These are phyloP conservation scores for Danaus chrysippus DNA, from an alignment of 2,888 invertebrate species.

Conservation along the genomic window DNA sequence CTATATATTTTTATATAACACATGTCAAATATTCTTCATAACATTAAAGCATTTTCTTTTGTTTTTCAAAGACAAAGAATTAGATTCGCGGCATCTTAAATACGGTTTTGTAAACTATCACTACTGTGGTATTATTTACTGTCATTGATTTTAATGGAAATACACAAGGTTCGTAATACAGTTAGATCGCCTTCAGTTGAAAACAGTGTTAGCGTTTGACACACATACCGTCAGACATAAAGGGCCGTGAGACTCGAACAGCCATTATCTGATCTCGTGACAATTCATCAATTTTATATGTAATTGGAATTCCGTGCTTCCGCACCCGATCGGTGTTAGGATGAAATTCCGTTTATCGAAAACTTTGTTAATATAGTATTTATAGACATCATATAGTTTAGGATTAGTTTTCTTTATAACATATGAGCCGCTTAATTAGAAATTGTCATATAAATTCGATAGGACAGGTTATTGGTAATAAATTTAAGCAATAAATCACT, in stretches of 20 bases:
- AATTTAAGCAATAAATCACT: too few species aligned
- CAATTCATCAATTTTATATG: conserved; percentile 29
- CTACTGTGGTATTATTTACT: not conserved
- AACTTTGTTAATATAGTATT: not conserved
- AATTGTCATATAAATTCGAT: too few species aligned
- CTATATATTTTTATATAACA: too few species aligned
- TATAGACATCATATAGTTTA: not conserved
- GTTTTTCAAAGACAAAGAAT: too few species aligned
- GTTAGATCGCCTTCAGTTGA: conserved; percentile 25
- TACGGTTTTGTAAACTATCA: not conserved
- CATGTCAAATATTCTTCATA: too few species aligned
- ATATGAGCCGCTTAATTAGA: too few species aligned
- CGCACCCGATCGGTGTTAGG: not conserved
- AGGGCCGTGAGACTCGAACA: conserved; percentile 58
- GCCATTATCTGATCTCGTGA: conserved; percentile 40
- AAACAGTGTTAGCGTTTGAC: conserved; percentile 61
- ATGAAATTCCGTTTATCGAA: not conserved
- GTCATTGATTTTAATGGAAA: not conserved
- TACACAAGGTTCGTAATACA: not conserved
- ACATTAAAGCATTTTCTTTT: too few species aligned
- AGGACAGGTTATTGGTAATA: too few species aligned
- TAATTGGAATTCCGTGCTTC: conserved; percentile 29
- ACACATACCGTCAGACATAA: conserved; percentile 73
- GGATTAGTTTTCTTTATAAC: not conserved
- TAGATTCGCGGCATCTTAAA: too few species aligned